Conservation (phyloP, 2,888 invertebrate species). For the Trissolcus japonicus region DNA sequence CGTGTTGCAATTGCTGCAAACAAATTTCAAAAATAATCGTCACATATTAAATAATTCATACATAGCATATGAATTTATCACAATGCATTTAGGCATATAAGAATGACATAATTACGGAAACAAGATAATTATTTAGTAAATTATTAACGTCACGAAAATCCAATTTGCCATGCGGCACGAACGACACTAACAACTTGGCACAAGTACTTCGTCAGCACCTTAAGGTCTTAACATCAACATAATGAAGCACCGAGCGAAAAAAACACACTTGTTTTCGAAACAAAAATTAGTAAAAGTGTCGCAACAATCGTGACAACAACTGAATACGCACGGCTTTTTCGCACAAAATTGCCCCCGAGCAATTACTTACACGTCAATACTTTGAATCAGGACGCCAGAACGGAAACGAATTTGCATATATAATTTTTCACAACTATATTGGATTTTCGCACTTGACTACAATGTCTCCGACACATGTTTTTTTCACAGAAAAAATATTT, state of each 20-base stretch:
- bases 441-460: no score
- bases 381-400: constrained; percentile 8
- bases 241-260: constrained; percentile 35
- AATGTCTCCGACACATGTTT: no score
- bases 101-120: constrained; percentile 38
- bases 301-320: no score
- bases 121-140: constrained; percentile 45
- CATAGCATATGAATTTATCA: constrained; percentile 5
- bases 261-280: constrained; percentile 20
- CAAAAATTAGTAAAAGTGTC: constrained; percentile 23
- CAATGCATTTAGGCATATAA: constrained; percentile 18
- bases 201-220: constrained; percentile 37
- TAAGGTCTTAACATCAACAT: constrained; percentile 34
- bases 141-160: constrained; percentile 48
- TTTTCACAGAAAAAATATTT: no score
- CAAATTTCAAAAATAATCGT: not conserved
- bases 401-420: constrained; percentile 26
- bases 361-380: constrained; percentile 39
- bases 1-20: not conserved
- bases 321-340: no score
- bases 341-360: not conserved
- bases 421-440: no score
- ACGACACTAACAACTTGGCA: constrained; percentile 32
- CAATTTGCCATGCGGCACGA: constrained; percentile 39
- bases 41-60: not conserved